Evolutionary conservation across 2,888 invertebrate species (phyloP), one percentile per base, ranked within the genome.

Genomic region (Tethea ocularis): DNA sequence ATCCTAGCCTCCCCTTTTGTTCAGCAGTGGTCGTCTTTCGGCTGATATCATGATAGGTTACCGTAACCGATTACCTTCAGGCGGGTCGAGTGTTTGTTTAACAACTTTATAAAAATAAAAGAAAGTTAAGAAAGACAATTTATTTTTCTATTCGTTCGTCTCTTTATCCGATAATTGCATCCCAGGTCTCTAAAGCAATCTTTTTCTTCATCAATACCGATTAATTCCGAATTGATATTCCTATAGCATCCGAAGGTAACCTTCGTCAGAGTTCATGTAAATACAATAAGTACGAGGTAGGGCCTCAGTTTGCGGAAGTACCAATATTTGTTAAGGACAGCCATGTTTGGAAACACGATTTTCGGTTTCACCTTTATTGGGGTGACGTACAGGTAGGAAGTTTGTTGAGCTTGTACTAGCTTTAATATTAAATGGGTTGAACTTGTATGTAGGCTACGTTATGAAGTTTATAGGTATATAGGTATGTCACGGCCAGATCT

Each of bases 311-410:
- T 24, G 52, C 58, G 65, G 62, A 66, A 67, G 51, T 33, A 24
- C 62, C 68, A 72, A 72, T 72, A 67, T 72, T 68, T 36, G 63
- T 57, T 59, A 65, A 68, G 72, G 68, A 67, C 54, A 54, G 52
- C 51, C 52, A 61, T 33, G 60, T 64, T 61, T 62, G 62, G 63
- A 64, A 65, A 67, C 62, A 67, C 61, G 58, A 61, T 60, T 66
- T 62, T 38, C 52, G 53, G 56, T 58, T 56, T 51, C 53, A 60
- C 54, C 57, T 59, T 20, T 53, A 53, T 52, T 54, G 22, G 22
- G 2, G 46, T n/a, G 22, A 54, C 54, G 6, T 54, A 36, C 54
- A 36, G 54, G 54, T 54, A 22, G 11, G 29, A 41, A 6, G 46
- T 17, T 46, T 46, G 20, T 17, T 46, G 17, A 20, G n/a, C 17